Conservation (phyloP, 2,797 vertebrate genomes). For the Sphenopsis melanotis region DNA sequence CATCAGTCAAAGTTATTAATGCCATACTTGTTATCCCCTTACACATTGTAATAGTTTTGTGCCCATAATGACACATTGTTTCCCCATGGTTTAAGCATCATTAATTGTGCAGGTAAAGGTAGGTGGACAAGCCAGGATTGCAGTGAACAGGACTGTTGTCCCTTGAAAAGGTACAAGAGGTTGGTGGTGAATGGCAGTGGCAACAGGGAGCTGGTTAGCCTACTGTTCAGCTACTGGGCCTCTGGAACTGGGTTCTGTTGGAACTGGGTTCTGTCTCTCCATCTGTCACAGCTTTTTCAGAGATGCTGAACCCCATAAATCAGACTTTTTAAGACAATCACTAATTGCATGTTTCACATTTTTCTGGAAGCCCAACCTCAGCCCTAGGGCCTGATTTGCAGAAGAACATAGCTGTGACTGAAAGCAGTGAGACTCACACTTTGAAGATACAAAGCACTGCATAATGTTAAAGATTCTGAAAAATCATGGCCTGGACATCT, state of each 20-base stretch:
- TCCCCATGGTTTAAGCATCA: background rate
- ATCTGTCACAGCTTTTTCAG: background rate
- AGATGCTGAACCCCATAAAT: background rate
- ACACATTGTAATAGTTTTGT: background rate
- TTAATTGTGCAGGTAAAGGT: background rate
- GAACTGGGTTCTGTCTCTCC: background rate
- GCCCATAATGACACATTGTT: background rate
- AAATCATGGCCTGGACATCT: slow-evolving; percentile 15
- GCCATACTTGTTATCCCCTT: background rate
- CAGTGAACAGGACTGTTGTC: background rate
- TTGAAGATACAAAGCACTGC: slow-evolving; percentile 16
- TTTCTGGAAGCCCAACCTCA: background rate
- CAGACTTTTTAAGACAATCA: background rate
- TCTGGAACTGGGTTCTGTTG: background rate
- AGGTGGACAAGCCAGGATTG: background rate
- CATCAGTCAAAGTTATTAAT: background rate
- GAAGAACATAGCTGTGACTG: slow-evolving; percentile 9
- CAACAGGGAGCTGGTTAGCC: background rate
- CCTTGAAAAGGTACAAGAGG: background rate
- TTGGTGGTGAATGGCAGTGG: background rate
- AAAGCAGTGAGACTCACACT: background rate
- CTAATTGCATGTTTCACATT: background rate
- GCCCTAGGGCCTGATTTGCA: background rate
- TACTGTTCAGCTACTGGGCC: background rate
- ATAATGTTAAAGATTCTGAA: slow-evolving; percentile 7